Base-by-base conservation (phyloP, 2,888 invertebrate species). In the Dasypogon diadema region DNA sequence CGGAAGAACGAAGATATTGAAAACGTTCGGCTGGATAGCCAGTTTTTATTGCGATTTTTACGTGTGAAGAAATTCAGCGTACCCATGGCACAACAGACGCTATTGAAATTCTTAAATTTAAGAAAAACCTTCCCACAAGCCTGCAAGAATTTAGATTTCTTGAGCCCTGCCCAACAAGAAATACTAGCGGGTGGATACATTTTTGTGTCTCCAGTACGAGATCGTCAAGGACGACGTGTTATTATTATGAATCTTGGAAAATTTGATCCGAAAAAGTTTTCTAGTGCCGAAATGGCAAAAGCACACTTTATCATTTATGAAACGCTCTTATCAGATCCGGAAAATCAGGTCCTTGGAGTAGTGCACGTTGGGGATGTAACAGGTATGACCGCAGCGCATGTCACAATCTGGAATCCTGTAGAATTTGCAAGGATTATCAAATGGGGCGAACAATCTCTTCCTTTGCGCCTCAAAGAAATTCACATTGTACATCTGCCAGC, bases 401-500 rank as follows among this genome's bases (percentile, higher is more conserved):
- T 93, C 76, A 91, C 92, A 30, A 88, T 91, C 37, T 93, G 93
- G 91, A 90, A 91, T 80, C 92, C 92, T 10, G 88, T 89, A 10
- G 93, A 93, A 84, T 92, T 92, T 81, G 91, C 89, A 0, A 88
- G 90, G 46, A 84, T 92, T 34, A 87, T 93, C 75, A 91, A 91
- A 83, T 93, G 92, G 92, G 92, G 92, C 81, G 93, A 93, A 91
- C 93, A 93, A 89, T 92, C 93, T 0, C 79, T 92, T 77, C 94
- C 95, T 5, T 90, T 94, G 88, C 88, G 94, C 14, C 94, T 94
- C 85, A 94, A 93, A 84, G 91, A 91, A 81, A 89, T 93, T 51
- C 92, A 94, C 82, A 86, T 92, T 76, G 84, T 93, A 37, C 92
- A 93, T 82, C 86, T 94, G 14, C 92, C 93, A 1, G 82, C 89